These are phyloP conservation scores for Goniozus legneri DNA, from an alignment of 1,140 invertebrate genomes.

Conservation along the genomic window DNA sequence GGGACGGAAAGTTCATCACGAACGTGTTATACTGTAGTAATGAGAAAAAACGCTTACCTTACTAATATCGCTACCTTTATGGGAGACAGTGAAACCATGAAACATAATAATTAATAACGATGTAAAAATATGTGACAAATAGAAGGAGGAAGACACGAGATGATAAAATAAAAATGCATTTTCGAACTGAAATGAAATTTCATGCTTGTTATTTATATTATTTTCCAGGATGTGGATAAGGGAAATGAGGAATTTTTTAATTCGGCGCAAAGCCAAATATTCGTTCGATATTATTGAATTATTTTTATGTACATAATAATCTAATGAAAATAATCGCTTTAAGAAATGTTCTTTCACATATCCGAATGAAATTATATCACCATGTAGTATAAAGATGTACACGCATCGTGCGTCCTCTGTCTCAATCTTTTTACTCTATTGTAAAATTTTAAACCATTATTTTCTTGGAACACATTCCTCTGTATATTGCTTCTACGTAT, in stretches of 20 bases:
- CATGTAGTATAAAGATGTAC: no score
- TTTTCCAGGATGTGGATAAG: no score
- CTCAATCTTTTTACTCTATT: constrained; percentile 13
- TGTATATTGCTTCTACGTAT: constrained; percentile 14
- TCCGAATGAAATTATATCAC: no score
- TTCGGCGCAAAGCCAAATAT: no score
- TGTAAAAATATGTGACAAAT: constrained; percentile 10
- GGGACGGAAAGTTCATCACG: neutral
- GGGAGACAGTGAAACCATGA: constrained; percentile 19
- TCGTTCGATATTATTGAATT: no score
- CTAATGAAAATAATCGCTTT: no score
- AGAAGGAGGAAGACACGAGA: constrained; percentile 3
- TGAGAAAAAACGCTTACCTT: constrained; percentile 15
- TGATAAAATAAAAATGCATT: no score
- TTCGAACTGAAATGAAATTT: no score
- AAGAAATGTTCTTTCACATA: no score
- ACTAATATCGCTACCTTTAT: constrained; percentile 17
- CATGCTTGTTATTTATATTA: no score
- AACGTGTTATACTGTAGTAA: constrained; percentile 2
- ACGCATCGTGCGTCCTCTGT: constrained; percentile 5
- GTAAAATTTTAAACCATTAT: constrained; percentile 9
- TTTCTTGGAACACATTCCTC: constrained; percentile 13
- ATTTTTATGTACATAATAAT: no score
- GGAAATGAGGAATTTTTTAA: no score
- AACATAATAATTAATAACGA: constrained; percentile 23